phyloP scores from a whole-genome alignment of 1,140 invertebrate genomes.

The Macrosteles quadrilineatus region DNA sequence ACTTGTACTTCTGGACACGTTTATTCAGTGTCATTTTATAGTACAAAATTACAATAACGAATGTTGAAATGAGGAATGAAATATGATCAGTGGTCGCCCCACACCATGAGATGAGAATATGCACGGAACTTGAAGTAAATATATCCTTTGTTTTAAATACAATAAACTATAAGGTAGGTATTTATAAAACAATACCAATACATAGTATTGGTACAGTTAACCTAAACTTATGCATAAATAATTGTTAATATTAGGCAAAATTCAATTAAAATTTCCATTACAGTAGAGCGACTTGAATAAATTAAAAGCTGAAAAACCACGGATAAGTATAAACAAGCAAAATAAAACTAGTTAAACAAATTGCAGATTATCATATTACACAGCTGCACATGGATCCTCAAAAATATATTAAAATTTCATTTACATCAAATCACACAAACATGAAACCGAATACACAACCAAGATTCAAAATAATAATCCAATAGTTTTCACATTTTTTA shows the following conservation, averaged over 20 bases:
- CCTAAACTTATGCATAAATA: background rate
- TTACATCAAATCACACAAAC: background rate
- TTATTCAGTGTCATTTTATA: too few species aligned
- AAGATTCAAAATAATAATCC: background rate
- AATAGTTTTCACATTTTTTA: background rate
- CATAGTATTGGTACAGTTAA: constrained; percentile 11
- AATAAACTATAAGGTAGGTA: too few species aligned
- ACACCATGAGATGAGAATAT: too few species aligned
- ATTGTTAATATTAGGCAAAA: background rate
- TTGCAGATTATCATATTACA: background rate
- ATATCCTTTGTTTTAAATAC: too few species aligned
- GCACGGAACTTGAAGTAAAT: too few species aligned
- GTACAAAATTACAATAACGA: too few species aligned
- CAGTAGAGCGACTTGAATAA: background rate
- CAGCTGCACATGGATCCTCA: background rate
- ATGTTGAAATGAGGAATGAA: too few species aligned
- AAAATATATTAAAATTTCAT: background rate
- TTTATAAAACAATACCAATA: constrained; percentile 10
- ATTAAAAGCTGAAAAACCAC: background rate
- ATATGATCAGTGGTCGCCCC: too few species aligned
- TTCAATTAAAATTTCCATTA: background rate
- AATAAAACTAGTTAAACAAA: background rate
- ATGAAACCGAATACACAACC: background rate
- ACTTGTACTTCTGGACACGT: background rate
- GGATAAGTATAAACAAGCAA: background rate